Conservation (phyloP, 2,888 invertebrate genomes). For the Agrilus cyanescens region DNA sequence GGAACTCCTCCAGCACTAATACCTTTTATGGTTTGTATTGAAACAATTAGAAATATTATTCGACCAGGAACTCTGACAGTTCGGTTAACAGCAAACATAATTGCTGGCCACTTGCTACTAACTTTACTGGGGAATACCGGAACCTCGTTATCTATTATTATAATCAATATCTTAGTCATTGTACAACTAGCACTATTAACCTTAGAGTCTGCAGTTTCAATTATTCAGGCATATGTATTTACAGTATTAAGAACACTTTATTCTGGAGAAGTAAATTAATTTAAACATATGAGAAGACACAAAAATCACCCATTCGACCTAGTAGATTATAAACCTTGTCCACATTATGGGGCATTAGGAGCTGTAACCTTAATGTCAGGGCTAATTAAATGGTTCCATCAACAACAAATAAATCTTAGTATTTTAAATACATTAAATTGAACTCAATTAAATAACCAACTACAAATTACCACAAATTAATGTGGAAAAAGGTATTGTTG, state of each 20-base stretch:
- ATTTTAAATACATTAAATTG: too few species aligned
- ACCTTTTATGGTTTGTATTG: constrained; percentile 64
- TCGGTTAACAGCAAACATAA: constrained; percentile 65
- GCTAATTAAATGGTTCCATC: constrained; percentile 22
- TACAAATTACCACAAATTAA: too few species aligned
- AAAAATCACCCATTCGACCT: too few species aligned
- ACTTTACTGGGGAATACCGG: constrained; percentile 44
- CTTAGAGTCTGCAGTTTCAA: constrained; percentile 47
- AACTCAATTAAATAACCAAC: too few species aligned
- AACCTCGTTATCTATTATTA: constrained; percentile 15
- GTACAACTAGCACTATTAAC: constrained; percentile 42
- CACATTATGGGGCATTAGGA: constrained; percentile 29
- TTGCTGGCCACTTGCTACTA: constrained; percentile 58
- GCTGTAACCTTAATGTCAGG: constrained; percentile 45
- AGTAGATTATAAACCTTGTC: too few species aligned
- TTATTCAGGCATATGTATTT: constrained; percentile 58
- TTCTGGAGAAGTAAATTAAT: constrained; percentile 54
- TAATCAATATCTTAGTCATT: constrained; percentile 22
- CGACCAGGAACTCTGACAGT: constrained; percentile 57
- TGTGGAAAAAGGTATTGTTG: too few species aligned
- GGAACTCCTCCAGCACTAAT: constrained; percentile 52
- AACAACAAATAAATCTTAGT: constrained; percentile 3
- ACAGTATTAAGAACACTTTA: constrained; percentile 52
- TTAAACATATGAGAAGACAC: too few species aligned
- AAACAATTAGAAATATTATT: constrained; percentile 61